phyloP scores from a whole-genome alignment of 1,140 invertebrate genomes.

The Aphis gossypii region DNA sequence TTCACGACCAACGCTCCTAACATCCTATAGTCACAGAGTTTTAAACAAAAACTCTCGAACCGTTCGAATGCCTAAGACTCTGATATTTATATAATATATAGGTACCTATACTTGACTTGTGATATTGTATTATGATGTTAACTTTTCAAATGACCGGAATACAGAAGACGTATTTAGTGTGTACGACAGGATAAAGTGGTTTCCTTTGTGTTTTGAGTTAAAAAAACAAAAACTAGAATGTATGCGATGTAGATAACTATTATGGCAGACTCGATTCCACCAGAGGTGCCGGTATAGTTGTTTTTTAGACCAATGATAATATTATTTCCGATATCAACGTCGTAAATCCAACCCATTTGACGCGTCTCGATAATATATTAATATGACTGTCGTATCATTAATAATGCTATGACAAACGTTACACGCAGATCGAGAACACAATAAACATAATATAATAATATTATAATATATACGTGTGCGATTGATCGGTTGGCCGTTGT shows the following conservation, averaged over 20 bases:
- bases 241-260: neutral
- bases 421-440: constrained; percentile 9
- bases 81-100: neutral
- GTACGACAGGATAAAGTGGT: neutral
- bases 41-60: neutral
- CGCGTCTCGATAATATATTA: neutral
- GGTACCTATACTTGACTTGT: neutral
- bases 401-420: neutral
- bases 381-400: neutral
- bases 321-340: neutral
- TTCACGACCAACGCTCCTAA: neutral
- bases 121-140: neutral
- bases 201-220: neutral
- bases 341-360: constrained; percentile 8
- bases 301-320: neutral
- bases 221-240: neutral
- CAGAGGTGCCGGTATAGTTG: neutral
- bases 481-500: neutral
- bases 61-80: neutral
- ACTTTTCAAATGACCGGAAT: neutral
- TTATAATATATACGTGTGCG: neutral
- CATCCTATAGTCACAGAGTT: neutral
- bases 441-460: neutral
- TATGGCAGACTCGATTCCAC: neutral
- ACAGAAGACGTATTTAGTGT: neutral